phyloP scores from a whole-genome alignment of 1,140 invertebrate species.

The Melipona quadrifasciata region DNA sequence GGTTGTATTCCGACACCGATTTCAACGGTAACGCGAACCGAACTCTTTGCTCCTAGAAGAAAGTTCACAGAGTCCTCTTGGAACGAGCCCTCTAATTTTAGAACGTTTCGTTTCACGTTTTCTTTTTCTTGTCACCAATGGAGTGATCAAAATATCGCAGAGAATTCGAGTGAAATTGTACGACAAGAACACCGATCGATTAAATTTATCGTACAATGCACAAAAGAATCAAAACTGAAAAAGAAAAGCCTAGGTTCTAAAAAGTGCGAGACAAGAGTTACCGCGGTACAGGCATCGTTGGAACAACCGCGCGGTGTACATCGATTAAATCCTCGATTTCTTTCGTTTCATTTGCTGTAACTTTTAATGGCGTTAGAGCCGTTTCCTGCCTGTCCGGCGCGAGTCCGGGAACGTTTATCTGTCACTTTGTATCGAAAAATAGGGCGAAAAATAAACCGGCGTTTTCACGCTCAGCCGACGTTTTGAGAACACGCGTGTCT shows the following conservation, averaged over 20 bases:
- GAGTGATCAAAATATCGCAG: not conserved
- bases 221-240: not conserved
- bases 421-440: not conserved
- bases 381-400: not conserved
- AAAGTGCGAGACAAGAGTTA: not conserved
- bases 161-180: not conserved
- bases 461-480: not conserved
- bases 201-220: not conserved
- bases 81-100: not conserved
- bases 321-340: not conserved
- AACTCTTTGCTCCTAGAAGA: not conserved
- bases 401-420: not conserved
- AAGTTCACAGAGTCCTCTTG: not conserved
- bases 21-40: not conserved
- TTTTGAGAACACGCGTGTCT: conserved; percentile 34
- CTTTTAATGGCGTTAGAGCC: not conserved
- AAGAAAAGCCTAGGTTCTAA: too few species aligned
- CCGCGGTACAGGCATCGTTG: not conserved
- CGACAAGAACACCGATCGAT: too few species aligned
- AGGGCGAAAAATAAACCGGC: not conserved
- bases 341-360: not conserved
- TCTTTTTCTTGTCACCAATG: too few species aligned
- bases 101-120: not conserved
- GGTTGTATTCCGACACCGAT: not conserved
- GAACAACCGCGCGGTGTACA: not conserved